These are phyloP conservation scores for Anaspis maculata DNA, from an alignment of 2,888 invertebrate genomes.

Conservation along the genomic window DNA sequence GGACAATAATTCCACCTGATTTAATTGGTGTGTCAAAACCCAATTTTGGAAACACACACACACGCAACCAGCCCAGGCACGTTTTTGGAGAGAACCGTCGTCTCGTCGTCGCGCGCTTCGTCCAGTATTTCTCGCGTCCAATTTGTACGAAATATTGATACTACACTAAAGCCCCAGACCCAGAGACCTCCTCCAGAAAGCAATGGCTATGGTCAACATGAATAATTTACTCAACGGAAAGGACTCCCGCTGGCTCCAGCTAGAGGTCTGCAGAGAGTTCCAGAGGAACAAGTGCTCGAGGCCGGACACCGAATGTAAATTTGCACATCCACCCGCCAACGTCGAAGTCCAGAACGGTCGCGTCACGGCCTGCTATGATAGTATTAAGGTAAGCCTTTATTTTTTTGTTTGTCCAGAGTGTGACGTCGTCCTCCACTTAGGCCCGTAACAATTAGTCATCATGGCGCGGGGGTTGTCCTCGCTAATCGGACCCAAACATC, in stretches of 20 bases:
- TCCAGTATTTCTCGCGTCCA: slow-evolving; percentile 28
- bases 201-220: slow-evolving; percentile 89
- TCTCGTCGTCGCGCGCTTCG: no score
- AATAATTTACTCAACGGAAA: slow-evolving; percentile 96
- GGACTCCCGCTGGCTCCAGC: slow-evolving; percentile 99
- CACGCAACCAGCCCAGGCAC: slow-evolving; percentile 4
- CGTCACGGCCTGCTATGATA: slow-evolving; percentile 99
- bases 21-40: slow-evolving; percentile 17
- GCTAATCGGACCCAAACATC: no score
- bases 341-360: slow-evolving; percentile 99
- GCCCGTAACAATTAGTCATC: slow-evolving; percentile 11
- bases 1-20: slow-evolving; percentile 38
- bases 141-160: slow-evolving; percentile 17
- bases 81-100: slow-evolving; percentile 18
- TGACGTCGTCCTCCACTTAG: slow-evolving; percentile 5
- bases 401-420: no score
- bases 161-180: slow-evolving; percentile 33
- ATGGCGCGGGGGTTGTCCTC: no score
- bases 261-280: slow-evolving; percentile 99
- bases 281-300: slow-evolving; percentile 99
- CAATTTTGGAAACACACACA: no score
- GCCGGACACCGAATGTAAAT: slow-evolving; percentile 99
- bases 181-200: slow-evolving; percentile 5
- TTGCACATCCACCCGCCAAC: slow-evolving; percentile 98
- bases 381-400: slow-evolving; percentile 96